These are phyloP conservation scores for Temnothorax nylanderi DNA, from an alignment of 1,140 invertebrate genomes.

Conservation along the genomic window DNA sequence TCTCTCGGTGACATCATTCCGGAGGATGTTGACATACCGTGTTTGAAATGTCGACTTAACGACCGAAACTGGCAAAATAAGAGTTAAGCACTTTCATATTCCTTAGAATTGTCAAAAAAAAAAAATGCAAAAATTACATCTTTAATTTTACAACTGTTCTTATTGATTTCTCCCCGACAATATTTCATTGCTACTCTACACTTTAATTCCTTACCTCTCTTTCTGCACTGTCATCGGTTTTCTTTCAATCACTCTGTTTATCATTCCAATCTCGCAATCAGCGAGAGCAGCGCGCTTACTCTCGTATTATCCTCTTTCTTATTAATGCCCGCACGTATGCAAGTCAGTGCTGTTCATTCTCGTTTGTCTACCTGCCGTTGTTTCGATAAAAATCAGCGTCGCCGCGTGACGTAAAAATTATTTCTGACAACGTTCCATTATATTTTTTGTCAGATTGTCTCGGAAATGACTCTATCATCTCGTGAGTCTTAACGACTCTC, in stretches of 20 bases:
- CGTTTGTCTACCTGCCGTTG: conserved; percentile 20
- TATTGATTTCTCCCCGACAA: neutral
- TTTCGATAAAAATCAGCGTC: conserved; percentile 16
- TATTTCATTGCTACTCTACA: no score
- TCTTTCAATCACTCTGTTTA: conserved; percentile 24
- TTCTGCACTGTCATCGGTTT: conserved; percentile 36
- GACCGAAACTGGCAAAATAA: neutral
- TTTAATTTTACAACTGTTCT: neutral
- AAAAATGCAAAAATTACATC: neutral
- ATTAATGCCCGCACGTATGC: neutral
- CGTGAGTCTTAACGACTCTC: neutral
- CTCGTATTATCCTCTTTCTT: conserved; percentile 3
- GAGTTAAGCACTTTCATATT: neutral
- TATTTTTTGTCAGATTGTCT: conserved; percentile 29
- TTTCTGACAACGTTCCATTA: conserved; percentile 12
- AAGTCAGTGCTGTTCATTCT: conserved; percentile 11
- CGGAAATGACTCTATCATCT: conserved; percentile 39
- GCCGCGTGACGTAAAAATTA: conserved; percentile 21
- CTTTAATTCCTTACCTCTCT: conserved; percentile 25
- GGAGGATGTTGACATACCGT: neutral
- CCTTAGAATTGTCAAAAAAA: neutral
- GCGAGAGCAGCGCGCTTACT: neutral
- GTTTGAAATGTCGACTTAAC: neutral
- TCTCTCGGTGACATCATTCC: neutral
- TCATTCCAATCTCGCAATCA: conserved; percentile 32